A percentile compares a stretch with the other conserved stretches of the same genome.
Conservation (phyloP, 1,140 invertebrate genomes). For the Gryllus bimaculatus region DNA sequence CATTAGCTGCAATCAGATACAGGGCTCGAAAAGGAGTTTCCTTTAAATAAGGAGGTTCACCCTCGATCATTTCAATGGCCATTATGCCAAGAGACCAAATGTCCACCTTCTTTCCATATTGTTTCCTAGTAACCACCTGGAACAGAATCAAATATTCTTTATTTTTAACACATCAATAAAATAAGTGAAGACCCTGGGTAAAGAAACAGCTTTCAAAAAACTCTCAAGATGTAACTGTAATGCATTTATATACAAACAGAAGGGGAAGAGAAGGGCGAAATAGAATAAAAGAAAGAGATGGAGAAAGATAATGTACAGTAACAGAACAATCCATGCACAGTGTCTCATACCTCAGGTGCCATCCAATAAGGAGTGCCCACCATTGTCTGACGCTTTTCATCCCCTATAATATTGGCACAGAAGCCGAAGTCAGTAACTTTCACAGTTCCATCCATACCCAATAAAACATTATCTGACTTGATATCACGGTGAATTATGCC, state of each 20-base stretch:
- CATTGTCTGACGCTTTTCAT: slow-evolving; percentile 95
- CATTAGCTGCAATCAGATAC: slow-evolving; percentile 92
- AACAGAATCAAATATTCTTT: slow-evolving; percentile 9
- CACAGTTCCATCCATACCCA: slow-evolving; percentile 92
- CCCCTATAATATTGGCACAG: slow-evolving; percentile 80
- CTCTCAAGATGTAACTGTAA: no score
- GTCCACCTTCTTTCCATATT: slow-evolving; percentile 86
- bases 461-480: slow-evolving; percentile 91
- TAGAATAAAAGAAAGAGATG: no score
- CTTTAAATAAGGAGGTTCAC: slow-evolving; percentile 91
- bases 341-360: slow-evolving; percentile 61
- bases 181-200: not conserved
- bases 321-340: no score
- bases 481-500: slow-evolving; percentile 91
- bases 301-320: no score
- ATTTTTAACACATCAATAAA: not conserved
- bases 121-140: slow-evolving; percentile 70
- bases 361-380: slow-evolving; percentile 85
- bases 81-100: slow-evolving; percentile 96
- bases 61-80: slow-evolving; percentile 98
- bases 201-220: not conserved
- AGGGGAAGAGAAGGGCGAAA: no score
- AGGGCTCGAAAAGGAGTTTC: slow-evolving; percentile 89
- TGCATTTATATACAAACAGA: no score
- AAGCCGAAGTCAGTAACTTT: slow-evolving; percentile 99